Evolutionary conservation across 1,140 invertebrate genomes (phyloP).

Genomic region (Amphibalanus amphitrite): DNA sequence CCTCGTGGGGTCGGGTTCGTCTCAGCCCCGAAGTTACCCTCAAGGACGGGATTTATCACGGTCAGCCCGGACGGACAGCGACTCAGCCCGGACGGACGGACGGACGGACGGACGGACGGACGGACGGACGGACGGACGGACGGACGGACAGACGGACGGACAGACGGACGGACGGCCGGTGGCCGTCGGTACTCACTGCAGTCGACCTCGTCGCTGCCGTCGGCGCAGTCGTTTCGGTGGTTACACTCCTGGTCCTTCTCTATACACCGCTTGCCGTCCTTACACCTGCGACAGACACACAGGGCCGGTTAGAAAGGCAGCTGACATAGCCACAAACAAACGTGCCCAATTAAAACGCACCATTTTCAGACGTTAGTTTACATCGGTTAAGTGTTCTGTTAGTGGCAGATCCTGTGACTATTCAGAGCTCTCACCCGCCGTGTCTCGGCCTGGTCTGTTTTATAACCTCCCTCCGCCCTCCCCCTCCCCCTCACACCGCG

Average conservation of each 20-base stretch:
- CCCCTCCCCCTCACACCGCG: too few relatives aligned
- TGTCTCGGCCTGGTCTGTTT: not conserved
- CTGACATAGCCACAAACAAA: not conserved
- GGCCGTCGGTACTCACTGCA: slow-evolving; percentile 45
- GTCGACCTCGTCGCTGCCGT: slow-evolving; percentile 70
- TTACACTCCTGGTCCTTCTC: slow-evolving; percentile 65
- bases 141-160: too few relatives aligned
- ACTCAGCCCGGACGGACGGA: too few relatives aligned
- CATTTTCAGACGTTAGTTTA: not conserved
- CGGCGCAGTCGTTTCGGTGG: slow-evolving; percentile 71
- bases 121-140: too few relatives aligned
- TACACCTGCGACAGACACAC: not conserved
- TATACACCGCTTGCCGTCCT: slow-evolving; percentile 54
- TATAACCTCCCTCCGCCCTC: too few relatives aligned
- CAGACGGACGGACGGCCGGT: too few relatives aligned
- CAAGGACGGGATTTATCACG: too few relatives aligned
- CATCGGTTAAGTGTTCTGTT: not conserved
- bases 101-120: too few relatives aligned
- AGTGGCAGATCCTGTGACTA: not conserved
- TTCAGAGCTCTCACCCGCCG: not conserved
- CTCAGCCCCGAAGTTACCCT: too few relatives aligned
- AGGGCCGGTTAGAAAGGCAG: not conserved
- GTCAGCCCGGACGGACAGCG: too few relatives aligned
- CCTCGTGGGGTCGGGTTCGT: too few relatives aligned
- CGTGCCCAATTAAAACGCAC: too few relatives aligned